A percentile compares a stretch with the other conserved stretches of the same genome.
These are phyloP conservation scores for Digitonthophagus gazella DNA, from an alignment of 2,888 invertebrate species.

Conservation along the genomic window DNA sequence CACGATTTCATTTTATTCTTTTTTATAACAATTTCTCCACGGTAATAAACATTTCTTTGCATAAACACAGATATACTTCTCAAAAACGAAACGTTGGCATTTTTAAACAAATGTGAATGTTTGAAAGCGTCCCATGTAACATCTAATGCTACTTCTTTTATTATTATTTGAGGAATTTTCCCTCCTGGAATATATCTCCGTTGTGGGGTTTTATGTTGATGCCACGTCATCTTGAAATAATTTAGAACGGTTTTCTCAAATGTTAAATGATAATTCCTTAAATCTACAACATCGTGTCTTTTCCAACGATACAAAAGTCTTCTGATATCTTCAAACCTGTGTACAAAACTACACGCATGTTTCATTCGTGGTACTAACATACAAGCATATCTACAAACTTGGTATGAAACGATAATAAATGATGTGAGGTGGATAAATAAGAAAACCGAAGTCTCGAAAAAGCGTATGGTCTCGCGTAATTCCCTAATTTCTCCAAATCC, in stretches of 20 bases:
- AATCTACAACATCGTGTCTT: neutral
- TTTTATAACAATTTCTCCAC: conserved; percentile 33
- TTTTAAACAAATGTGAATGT: conserved; percentile 35
- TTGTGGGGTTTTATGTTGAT: conserved; percentile 23
- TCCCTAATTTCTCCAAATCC: conserved; percentile 15
- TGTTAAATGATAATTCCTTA: conserved; percentile 19
- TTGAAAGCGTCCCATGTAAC: conserved; percentile 32
- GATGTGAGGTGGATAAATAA: conserved; percentile 2
- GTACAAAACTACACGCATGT: conserved; percentile 19
- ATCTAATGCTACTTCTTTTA: conserved; percentile 31
- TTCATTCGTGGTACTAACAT: conserved; percentile 16
- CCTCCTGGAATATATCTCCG: conserved; percentile 17
- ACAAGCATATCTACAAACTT: conserved; percentile 14
- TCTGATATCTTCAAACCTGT: conserved; percentile 12
- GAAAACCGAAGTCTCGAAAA: neutral
- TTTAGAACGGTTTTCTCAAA: conserved; percentile 19
- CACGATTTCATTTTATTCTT: conserved; percentile 28
- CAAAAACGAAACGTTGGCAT: conserved; percentile 29
- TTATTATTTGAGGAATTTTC: conserved; percentile 30
- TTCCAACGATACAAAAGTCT: conserved; percentile 6
- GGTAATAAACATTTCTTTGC: conserved; percentile 30
- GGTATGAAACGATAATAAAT: conserved; percentile 11
- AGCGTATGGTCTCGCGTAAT: neutral
- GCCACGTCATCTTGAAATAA: conserved; percentile 22
- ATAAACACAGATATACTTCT: conserved; percentile 30